These are phyloP conservation scores for Marisa cornuarietis DNA, from an alignment of 1,140 invertebrate species.

Conservation along the genomic window DNA sequence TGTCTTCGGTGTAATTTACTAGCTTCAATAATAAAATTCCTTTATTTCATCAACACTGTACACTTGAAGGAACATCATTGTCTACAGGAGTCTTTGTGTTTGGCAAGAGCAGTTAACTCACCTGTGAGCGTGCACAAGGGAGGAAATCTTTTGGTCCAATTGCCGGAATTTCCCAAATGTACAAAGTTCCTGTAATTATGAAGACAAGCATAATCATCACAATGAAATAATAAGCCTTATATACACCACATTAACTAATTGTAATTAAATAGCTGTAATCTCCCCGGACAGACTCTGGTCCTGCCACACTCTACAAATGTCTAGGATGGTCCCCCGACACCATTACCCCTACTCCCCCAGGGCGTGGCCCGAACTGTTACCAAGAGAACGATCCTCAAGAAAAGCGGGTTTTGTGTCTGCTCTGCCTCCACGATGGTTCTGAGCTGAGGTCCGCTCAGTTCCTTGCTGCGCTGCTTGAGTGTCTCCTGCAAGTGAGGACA, in stretches of 20 bases:
- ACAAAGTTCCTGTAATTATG: constrained; percentile 49
- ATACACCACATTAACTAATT: neutral
- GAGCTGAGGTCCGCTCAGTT: constrained; percentile 40
- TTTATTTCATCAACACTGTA: neutral
- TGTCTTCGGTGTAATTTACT: no score
- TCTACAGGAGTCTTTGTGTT: no score
- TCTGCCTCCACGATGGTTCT: constrained; percentile 35
- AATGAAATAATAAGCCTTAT: neutral
- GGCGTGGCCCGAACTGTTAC: constrained; percentile 21
- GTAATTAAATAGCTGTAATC: neutral
- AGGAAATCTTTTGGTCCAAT: constrained; percentile 53
- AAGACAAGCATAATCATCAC: constrained; percentile 15
- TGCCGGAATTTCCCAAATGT: constrained; percentile 53
- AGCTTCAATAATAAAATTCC: no score
- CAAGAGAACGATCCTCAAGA: constrained; percentile 39
- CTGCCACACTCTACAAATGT: neutral
- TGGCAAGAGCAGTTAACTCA: constrained; percentile 16
- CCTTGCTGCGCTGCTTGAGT: constrained; percentile 44
- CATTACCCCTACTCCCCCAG: neutral
- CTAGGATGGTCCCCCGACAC: neutral
- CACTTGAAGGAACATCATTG: neutral
- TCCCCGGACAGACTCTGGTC: neutral
- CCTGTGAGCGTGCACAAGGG: constrained; percentile 42
- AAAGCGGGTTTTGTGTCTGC: constrained; percentile 43
- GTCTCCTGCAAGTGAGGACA: constrained; percentile 22